A percentile compares a stretch with the other conserved stretches of the same genome.
These are phyloP conservation scores for Camponotus fellah DNA, from an alignment of 2,888 invertebrate genomes.

Conservation along the genomic window DNA sequence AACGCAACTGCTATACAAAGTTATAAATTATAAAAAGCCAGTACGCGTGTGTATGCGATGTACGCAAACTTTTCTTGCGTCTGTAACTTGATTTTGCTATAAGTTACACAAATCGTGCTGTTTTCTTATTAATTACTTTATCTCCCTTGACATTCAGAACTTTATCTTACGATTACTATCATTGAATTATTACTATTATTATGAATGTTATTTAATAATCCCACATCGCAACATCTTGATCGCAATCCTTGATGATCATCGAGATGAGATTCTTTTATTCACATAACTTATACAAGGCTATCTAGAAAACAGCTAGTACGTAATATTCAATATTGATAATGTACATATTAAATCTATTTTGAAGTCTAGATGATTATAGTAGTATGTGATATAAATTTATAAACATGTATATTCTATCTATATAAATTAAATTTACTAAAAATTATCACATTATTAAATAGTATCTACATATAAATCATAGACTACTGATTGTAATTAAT, in stretches of 20 bases:
- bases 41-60: conserved; percentile 26
- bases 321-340: not conserved
- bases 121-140: conserved; percentile 21
- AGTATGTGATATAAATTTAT: not conserved
- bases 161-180: conserved; percentile 3
- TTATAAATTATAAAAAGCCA: conserved; percentile 43
- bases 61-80: conserved; percentile 20
- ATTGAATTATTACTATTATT: not conserved
- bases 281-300: not conserved
- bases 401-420: not conserved
- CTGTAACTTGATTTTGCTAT: conserved; percentile 27
- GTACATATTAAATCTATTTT: not conserved
- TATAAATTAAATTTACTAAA: not conserved
- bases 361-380: not conserved
- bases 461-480: not conserved
- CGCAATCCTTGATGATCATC: not conserved
- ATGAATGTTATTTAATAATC: not conserved
- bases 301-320: not conserved
- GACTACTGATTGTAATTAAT: not conserved
- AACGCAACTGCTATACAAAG: conserved; percentile 24
- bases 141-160: conserved; percentile 34
- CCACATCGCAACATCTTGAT: not conserved
- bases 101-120: conserved; percentile 14
- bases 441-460: not conserved
- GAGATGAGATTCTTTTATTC: not conserved